Base-by-base conservation (phyloP, 2,888 invertebrate species). In the Tenthredo mesomela region DNA sequence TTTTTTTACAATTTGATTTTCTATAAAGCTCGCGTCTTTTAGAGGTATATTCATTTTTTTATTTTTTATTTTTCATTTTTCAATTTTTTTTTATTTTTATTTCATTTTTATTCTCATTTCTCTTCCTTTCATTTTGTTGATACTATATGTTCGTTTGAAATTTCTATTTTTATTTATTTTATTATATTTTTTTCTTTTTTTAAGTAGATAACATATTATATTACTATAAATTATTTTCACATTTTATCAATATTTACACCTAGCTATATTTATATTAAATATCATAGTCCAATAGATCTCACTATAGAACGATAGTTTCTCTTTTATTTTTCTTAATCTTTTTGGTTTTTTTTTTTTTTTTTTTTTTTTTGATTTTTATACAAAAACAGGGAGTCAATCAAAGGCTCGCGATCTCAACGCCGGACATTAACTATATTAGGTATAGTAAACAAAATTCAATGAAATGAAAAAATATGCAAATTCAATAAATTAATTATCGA, bases 201-300 rank as follows among this genome's bases (percentile, higher is more conserved):
- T 1, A 54, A n/a, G 33, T 82, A 40, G 65, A 47, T 67, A 82
- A 65, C 25, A 67, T 67, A n/a, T 47, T 47, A 9, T 15, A 40
- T 40, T 61, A 1, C 67, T 67, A 61, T 82, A 65, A 21, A 80
- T 80, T 61, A 61, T 61, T 80, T 80, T 61, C 80, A 82, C 67
- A 70, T 82, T 82, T 82, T 70, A 82, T 82, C 47, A 82, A 82
- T 82, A 82, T 82, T 18, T 82, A 82, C 82, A 82, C 82, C 82
- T 82, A 82, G 43, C 82, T 82, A 80, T n/a, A n/a, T n/a, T n/a
- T n/a, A n/a, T n/a, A n/a, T 33, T 33, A 3, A 4, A 43, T 73
- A 18, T 50, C 29, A 29, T 77, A 73, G 73, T 77, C 54, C 47
- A 77, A 77, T 33, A 77, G 50, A 77, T 54, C 54, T 80, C 80